Conservation (phyloP, 37 sponge, comb jelly and placozoan species). For the Cliona cf. orientalis region DNA sequence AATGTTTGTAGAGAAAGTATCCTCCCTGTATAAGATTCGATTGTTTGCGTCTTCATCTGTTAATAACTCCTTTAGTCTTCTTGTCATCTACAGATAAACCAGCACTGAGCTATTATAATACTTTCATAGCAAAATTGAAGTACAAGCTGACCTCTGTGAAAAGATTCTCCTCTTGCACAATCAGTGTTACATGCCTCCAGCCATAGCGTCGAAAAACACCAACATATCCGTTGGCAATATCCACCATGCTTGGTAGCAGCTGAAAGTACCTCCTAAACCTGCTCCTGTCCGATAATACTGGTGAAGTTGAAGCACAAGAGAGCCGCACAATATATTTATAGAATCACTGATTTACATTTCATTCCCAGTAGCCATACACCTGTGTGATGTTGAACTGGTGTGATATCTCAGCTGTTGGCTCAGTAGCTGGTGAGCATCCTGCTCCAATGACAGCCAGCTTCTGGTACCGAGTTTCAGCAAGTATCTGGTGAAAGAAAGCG, state of each 20-base stretch:
- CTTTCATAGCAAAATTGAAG: not conserved
- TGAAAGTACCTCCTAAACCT: constrained; percentile 18
- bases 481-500: constrained; percentile 18
- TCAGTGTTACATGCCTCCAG: constrained; percentile 17
- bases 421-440: constrained; percentile 34
- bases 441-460: constrained; percentile 19
- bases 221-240: not conserved
- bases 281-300: not conserved
- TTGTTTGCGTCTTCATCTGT: not conserved
- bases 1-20: not conserved
- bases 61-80: not conserved
- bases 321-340: not conserved
- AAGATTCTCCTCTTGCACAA: constrained; percentile 27
- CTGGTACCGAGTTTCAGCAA: not conserved
- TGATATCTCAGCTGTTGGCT: constrained; percentile 23
- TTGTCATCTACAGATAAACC: not conserved
- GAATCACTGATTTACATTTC: not conserved
- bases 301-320: constrained; percentile 27
- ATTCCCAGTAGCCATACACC: not conserved
- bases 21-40: not conserved
- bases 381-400: constrained; percentile 33
- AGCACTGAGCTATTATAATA: not conserved
- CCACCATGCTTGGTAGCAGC: constrained; percentile 12
- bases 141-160: constrained; percentile 5
- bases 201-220: not conserved